Evolutionary conservation across 2,113 vertebrate species (phyloP).

Genomic region (Pteropus alecto): DNA sequence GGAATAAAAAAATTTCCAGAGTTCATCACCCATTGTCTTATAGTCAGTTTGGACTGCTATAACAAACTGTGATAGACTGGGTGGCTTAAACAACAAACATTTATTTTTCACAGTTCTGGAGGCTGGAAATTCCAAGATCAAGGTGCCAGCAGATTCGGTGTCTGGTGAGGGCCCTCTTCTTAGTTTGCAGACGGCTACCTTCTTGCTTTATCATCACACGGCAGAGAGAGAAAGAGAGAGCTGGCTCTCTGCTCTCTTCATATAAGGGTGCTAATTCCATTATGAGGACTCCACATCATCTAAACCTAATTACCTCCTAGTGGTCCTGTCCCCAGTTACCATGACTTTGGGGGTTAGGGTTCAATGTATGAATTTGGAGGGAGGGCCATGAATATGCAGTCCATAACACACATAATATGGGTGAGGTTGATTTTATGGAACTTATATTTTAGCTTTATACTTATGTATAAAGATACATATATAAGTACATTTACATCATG

Average conservation of each 20-base stretch:
- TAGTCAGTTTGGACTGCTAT: not conserved
- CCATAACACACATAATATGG: not conserved
- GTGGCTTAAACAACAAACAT: not conserved
- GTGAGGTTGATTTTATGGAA: not conserved
- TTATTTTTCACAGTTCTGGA: not conserved
- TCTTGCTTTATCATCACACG: not conserved
- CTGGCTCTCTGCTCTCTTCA: not conserved
- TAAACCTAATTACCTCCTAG: not conserved
- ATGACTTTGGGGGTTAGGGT: not conserved
- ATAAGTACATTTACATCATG: not conserved
- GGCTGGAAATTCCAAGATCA: not conserved
- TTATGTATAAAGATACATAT: not conserved
- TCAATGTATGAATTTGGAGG: not conserved
- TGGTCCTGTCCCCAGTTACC: not conserved
- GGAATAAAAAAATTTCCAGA: not conserved
- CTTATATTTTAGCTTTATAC: slow-evolving; percentile 19
- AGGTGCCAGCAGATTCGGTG: not conserved
- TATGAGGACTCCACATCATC: not conserved
- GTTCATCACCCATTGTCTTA: not conserved
- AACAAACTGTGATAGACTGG: not conserved
- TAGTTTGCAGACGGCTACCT: not conserved
- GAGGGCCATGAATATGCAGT: not conserved
- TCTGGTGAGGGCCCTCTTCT: not conserved
- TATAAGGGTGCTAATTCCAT: not conserved
- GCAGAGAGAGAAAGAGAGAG: not conserved